Conservation (phyloP, 2,113 vertebrate genomes). For the Sylvia atricapilla region DNA sequence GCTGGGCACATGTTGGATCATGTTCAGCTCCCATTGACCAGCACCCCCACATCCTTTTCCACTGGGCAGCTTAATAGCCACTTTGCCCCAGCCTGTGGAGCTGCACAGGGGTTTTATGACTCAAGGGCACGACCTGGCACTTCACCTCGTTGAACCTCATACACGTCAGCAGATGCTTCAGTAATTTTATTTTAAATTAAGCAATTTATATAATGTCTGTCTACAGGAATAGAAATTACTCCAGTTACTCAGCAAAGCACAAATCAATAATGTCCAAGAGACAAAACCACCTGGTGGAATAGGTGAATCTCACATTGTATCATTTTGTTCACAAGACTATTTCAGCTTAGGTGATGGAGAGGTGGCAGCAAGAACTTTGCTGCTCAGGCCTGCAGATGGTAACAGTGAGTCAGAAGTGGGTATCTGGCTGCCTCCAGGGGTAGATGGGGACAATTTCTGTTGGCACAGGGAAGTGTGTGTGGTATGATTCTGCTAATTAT, state of each 20-base stretch:
- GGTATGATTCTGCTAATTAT: neutral
- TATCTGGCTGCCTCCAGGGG: neutral
- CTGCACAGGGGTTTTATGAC: neutral
- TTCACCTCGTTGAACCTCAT: neutral
- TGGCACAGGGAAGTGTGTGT: neutral
- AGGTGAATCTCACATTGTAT: neutral
- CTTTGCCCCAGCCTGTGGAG: neutral
- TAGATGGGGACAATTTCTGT: neutral
- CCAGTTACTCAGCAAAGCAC: neutral
- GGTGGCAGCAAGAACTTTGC: neutral
- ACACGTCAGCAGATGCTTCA: neutral
- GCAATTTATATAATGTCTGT: neutral
- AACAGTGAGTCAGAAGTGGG: neutral
- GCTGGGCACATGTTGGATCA: neutral
- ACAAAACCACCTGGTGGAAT: neutral
- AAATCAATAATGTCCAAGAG: neutral
- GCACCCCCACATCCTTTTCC: neutral
- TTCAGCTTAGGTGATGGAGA: neutral
- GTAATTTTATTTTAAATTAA: neutral
- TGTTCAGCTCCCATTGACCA: neutral
- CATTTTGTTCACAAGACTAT: neutral
- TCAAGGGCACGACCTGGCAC: neutral
- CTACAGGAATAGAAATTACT: neutral
- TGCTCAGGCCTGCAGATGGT: neutral
- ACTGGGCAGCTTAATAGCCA: neutral